Conservation (phyloP, 2,888 invertebrate species). For the Cheilosia urbana region DNA sequence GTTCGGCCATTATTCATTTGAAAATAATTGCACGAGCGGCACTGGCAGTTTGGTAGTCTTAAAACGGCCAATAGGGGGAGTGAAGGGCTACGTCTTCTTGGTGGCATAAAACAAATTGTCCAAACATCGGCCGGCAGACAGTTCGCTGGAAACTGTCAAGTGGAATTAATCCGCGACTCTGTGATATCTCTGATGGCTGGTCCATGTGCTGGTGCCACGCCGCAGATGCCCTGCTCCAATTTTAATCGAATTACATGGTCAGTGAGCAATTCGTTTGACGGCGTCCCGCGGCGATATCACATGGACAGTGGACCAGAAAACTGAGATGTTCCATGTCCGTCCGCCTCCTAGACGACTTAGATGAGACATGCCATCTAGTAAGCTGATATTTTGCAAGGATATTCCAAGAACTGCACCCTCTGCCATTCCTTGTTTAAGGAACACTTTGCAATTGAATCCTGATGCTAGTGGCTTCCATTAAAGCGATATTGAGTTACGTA, state of each 20-base stretch:
- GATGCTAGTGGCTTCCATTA: slow-evolving; percentile 20
- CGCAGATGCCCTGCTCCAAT: slow-evolving; percentile 49
- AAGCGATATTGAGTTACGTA: slow-evolving; percentile 65
- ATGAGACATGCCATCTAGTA: slow-evolving; percentile 58
- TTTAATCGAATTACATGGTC: slow-evolving; percentile 73
- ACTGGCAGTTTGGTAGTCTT: slow-evolving; percentile 60
- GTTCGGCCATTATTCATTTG: slow-evolving; percentile 73
- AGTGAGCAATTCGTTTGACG: slow-evolving; percentile 67
- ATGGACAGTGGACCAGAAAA: slow-evolving; percentile 1
- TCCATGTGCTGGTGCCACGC: background rate
- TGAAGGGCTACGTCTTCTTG: background rate
- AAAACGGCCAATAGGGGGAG: background rate
- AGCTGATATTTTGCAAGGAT: slow-evolving; percentile 69
- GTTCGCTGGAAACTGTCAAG: slow-evolving; percentile 69
- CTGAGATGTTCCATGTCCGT: slow-evolving; percentile 27
- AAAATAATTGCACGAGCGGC: slow-evolving; percentile 70
- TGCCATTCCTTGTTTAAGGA: slow-evolving; percentile 57
- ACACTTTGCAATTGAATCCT: slow-evolving; percentile 66
- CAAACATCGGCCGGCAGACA: slow-evolving; percentile 60
- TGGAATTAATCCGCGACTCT: slow-evolving; percentile 69
- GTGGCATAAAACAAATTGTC: slow-evolving; percentile 69
- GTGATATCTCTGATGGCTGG: slow-evolving; percentile 33
- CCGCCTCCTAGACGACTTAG: slow-evolving; percentile 63
- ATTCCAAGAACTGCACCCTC: slow-evolving; percentile 61
- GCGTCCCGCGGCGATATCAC: slow-evolving; percentile 49